A percentile compares a stretch with the other conserved stretches of the same genome.
These are phyloP conservation scores for Gymnoscelis rufifasciata DNA, from an alignment of 2,888 invertebrate species.

Conservation along the genomic window DNA sequence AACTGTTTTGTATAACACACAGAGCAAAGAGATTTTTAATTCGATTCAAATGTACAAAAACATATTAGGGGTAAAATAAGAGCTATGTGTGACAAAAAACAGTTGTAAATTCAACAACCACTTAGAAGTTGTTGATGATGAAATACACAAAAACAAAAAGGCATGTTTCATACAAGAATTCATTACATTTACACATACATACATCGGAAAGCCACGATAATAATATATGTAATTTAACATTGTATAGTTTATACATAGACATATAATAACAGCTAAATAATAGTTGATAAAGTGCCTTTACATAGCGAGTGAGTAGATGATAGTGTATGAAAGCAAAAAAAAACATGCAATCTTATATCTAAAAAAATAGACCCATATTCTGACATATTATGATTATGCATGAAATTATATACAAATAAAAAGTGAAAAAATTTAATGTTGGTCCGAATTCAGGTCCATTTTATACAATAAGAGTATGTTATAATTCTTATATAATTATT, in stretches of 20 bases:
- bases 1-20: constrained; percentile 16
- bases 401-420: too few species aligned
- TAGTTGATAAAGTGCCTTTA: constrained; percentile 39
- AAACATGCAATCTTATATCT: constrained; percentile 29
- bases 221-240: constrained; percentile 19
- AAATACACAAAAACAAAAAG: constrained; percentile 24
- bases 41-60: not conserved
- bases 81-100: constrained; percentile 20
- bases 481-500: too few species aligned
- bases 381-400: too few species aligned
- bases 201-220: constrained; percentile 4
- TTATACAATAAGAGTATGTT: too few species aligned
- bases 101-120: constrained; percentile 28
- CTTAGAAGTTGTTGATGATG: constrained; percentile 32
- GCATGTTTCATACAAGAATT: constrained; percentile 1
- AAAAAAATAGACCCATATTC: not conserved
- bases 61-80: not conserved
- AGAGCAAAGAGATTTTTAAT: not conserved
- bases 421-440: too few species aligned
- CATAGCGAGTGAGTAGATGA: constrained; percentile 32
- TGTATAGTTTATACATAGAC: constrained; percentile 24
- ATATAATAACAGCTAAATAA: constrained; percentile 62
- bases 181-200: not conserved
- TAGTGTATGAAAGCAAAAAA: constrained; percentile 24
- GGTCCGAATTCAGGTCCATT: too few species aligned